phyloP scores from a whole-genome alignment of 2,888 invertebrate species.

The Helicoverpa assulta region DNA sequence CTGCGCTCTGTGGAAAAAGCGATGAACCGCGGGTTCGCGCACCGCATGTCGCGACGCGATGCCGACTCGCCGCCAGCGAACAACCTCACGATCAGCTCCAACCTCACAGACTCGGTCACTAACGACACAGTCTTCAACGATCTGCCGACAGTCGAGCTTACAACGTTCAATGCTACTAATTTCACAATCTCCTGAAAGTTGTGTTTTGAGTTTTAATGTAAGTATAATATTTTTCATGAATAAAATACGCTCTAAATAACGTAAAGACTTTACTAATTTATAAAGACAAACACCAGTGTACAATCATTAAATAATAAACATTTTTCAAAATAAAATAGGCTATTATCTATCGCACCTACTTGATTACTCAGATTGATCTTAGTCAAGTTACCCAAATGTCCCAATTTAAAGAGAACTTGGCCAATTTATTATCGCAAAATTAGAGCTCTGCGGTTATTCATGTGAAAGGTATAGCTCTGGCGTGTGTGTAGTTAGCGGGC shows the following conservation, averaged over 20 bases:
- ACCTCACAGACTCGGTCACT: conserved; percentile 8
- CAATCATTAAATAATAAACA: conserved; percentile 5
- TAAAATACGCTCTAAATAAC: conserved; percentile 21
- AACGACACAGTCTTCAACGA: conserved; percentile 14
- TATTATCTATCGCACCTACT: conserved; percentile 9
- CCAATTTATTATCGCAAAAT: conserved; percentile 43
- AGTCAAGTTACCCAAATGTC: conserved; percentile 30
- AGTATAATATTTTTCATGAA: conserved; percentile 46
- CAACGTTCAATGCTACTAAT: conserved; percentile 27
- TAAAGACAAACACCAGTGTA: conserved; percentile 15
- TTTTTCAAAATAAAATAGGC: conserved; percentile 9
- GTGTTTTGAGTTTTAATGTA: conserved; percentile 24
- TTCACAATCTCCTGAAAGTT: conserved; percentile 36
- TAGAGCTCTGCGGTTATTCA: conserved; percentile 31
- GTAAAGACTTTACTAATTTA: conserved; percentile 55
- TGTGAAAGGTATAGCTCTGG: conserved; percentile 43
- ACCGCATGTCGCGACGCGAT: conserved; percentile 71
- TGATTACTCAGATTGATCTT: conserved; percentile 25
- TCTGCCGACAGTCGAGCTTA: conserved; percentile 15
- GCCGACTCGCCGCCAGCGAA: conserved; percentile 58
- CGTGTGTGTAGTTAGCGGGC: conserved; percentile 68
- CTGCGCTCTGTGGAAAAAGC: conserved; percentile 76
- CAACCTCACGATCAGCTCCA: conserved; percentile 39
- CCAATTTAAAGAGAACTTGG: conserved; percentile 36
- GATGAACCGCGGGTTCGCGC: conserved; percentile 72